Percentiles rank a stretch among this genome's conserved stretches.
These are phyloP conservation scores for Erinaceus europaeus DNA, from an alignment of 2,113 vertebrate genomes.

Conservation along the genomic window DNA sequence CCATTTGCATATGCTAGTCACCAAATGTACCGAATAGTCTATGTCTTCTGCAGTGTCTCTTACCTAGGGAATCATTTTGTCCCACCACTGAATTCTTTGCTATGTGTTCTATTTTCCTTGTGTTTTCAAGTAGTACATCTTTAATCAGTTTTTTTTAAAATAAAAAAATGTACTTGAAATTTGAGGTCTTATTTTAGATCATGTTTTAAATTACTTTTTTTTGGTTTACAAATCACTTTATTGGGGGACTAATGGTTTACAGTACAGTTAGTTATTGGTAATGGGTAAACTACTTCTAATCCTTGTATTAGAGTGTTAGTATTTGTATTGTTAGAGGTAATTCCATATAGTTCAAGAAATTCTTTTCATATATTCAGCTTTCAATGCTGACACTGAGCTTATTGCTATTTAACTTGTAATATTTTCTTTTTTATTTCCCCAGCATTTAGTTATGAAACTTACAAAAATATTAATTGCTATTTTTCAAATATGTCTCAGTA, in stretches of 20 bases:
- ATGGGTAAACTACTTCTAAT: too few relatives aligned
- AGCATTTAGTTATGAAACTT: not conserved
- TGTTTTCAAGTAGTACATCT: not conserved
- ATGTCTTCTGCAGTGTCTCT: not conserved
- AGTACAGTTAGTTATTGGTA: too few relatives aligned
- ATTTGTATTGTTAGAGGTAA: not conserved
- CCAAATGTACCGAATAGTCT: too few relatives aligned
- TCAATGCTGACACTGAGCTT: not conserved
- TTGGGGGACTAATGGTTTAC: too few relatives aligned
- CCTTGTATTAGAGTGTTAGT: not conserved
- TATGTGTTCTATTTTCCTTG: not conserved
- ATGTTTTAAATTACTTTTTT: too few relatives aligned
- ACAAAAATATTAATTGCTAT: not conserved
- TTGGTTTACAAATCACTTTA: too few relatives aligned
- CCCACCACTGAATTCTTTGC: not conserved
- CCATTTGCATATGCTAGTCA: not conserved
- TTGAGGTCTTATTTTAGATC: not conserved
- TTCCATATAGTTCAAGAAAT: not conserved
- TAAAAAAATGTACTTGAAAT: not conserved
- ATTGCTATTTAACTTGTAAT: not conserved
- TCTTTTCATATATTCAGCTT: slow-evolving; percentile 25
- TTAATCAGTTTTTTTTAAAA: not conserved
- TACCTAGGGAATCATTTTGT: not conserved
- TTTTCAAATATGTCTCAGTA: not conserved
- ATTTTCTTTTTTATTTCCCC: not conserved